Base-by-base conservation (phyloP, 2,888 invertebrate species). In the Meiosimyza platycephala region DNA sequence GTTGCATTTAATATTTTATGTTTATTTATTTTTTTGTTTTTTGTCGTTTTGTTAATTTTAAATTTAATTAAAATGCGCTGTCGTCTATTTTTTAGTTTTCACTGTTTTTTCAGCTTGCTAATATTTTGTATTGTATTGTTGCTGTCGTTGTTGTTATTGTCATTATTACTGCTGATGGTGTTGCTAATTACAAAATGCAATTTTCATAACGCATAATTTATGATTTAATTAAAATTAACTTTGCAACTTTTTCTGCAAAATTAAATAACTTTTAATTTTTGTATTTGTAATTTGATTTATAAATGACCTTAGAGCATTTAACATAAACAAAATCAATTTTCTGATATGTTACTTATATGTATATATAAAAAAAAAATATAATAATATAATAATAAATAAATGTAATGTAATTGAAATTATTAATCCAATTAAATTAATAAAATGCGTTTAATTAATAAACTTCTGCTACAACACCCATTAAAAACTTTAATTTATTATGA, bases 71-170 rank as follows among this genome's bases (percentile, higher is more conserved):
- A 40, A 40, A 40, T 9, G 40, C 40, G 40, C 40, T 40, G 40
- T 40, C 9, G 9, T 40, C 40, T 40, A 40, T 40, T 40, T 40
- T 40, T 40, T 7, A 40, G 55, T 11, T 55, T 18, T 11, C 55
- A 55, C 18, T 55, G 11, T 18, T 16, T 55, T 11, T 28, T 28
- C 4, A 28, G 28, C 4, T 28, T 28, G 28, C 4, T 28, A 28
- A 28, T 28, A 4, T 4, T 28, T 28, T 28, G 28, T 4, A 28
- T 28, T 4, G 7, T 9, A 6, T 18, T 16, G 22, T 55, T 11
- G 55, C 3, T 55, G 55, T 55, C 22, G 55, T 16, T 55, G 55
- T 55, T 55, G 18, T 55, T 55, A 55, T 18, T 55, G 55, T 22
- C 18, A 22, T 15, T 22, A 1, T 40, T 40, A 9, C 7, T 9